Conservation (phyloP, 2,888 invertebrate species). For the Rhabditoides inermis region DNA sequence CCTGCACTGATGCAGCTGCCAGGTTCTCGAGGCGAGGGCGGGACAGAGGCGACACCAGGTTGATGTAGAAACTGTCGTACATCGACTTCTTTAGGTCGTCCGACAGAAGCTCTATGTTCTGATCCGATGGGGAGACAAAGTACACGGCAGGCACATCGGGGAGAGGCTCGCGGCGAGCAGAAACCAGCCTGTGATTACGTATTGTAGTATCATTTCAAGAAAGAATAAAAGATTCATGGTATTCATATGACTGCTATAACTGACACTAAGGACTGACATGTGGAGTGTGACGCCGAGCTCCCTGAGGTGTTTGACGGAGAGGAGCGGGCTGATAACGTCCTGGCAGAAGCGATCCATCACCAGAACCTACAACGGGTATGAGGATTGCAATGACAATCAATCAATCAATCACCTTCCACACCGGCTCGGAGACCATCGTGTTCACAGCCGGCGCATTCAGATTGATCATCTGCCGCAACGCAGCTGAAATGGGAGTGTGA, state of each 20-base stretch:
- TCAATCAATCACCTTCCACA: conserved; percentile 26
- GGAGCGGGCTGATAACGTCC: conserved; percentile 91
- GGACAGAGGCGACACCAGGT: conserved; percentile 76
- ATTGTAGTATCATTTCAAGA: background rate
- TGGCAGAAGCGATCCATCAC: conserved; percentile 92
- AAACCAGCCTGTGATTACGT: conserved; percentile 47
- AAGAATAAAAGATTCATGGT: background rate
- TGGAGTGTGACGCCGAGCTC: conserved; percentile 94
- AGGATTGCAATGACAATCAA: background rate
- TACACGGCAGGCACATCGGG: conserved; percentile 98
- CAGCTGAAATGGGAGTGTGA: conserved; percentile 22
- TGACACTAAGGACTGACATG: conserved; percentile 62
- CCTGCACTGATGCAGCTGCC: conserved; percentile 80
- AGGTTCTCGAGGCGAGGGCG: conserved; percentile 82
- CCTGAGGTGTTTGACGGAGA: conserved; percentile 86
- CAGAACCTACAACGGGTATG: conserved; percentile 60
- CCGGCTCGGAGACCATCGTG: conserved; percentile 46
- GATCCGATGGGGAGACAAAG: conserved; percentile 89
- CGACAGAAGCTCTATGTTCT: conserved; percentile 84
- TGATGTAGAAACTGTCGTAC: conserved; percentile 91
- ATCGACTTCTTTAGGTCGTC: conserved; percentile 61
- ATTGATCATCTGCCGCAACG: conserved; percentile 48
- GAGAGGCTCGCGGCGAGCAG: conserved; percentile 64
- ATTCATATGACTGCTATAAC: background rate
- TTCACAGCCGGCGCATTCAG: conserved; percentile 43